phyloP scores from a whole-genome alignment of 1,140 invertebrate genomes.

The Neodiprion virginianus region DNA sequence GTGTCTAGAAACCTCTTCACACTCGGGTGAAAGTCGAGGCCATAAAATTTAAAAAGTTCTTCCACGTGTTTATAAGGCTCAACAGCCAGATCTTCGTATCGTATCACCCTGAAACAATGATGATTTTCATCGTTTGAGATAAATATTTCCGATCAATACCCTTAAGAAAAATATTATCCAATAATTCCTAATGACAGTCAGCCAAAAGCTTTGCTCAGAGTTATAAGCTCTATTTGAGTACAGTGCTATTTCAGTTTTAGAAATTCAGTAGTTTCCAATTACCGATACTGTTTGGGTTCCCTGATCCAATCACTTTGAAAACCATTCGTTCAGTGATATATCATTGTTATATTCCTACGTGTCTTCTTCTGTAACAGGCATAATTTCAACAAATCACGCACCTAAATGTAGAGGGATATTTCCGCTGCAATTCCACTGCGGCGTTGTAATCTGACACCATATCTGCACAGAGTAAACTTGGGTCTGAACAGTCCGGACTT shows the following conservation, averaged over 20 bases:
- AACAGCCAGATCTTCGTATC: slow-evolving; percentile 86
- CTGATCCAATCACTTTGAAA: too few species aligned
- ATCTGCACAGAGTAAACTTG: slow-evolving; percentile 78
- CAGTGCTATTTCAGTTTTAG: too few species aligned
- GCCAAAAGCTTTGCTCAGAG: too few species aligned
- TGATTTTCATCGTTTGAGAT: too few species aligned
- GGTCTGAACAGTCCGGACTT: slow-evolving; percentile 82
- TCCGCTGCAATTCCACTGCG: slow-evolving; percentile 70
- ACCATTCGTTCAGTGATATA: too few species aligned
- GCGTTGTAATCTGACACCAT: slow-evolving; percentile 82
- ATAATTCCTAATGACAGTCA: too few species aligned
- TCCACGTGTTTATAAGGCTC: slow-evolving; percentile 75
- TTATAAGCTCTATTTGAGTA: too few species aligned
- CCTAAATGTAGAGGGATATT: slow-evolving; percentile 78
- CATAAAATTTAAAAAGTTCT: slow-evolving; percentile 79
- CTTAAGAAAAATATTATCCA: too few species aligned
- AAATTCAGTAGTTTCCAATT: too few species aligned
- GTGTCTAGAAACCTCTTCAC: slow-evolving; percentile 80
- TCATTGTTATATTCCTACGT: too few species aligned
- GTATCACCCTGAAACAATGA: slow-evolving; percentile 68
- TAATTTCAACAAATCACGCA: slow-evolving; percentile 48
- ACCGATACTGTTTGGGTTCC: too few species aligned
- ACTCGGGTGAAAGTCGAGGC: slow-evolving; percentile 72
- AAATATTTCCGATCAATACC: too few species aligned
- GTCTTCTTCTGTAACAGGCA: background rate